Evolutionary conservation across 2,113 vertebrate species (phyloP).

Genomic region (Carassius auratus): DNA sequence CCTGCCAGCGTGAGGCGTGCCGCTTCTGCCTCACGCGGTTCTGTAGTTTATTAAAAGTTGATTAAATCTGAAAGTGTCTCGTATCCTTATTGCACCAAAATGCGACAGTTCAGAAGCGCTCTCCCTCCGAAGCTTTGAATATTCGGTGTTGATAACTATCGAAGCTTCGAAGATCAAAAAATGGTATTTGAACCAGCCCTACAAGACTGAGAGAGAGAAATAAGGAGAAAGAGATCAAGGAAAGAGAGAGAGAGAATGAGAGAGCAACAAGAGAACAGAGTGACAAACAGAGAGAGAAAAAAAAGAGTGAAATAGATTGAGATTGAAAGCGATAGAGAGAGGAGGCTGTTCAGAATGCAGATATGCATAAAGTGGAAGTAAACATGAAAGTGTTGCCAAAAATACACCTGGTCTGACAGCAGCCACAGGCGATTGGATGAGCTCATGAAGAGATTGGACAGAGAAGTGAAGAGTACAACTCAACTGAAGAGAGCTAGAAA

Average conservation of each 20-base stretch:
- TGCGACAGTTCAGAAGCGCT: too few relatives aligned
- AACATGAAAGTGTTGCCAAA: constrained; percentile 15
- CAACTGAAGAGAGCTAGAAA: constrained; percentile 1
- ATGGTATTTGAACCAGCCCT: too few relatives aligned
- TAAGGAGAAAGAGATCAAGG: neutral
- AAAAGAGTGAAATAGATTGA: neutral
- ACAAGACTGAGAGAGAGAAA: neutral
- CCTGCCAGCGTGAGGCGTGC: too few relatives aligned
- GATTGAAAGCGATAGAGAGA: neutral
- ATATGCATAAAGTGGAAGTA: neutral
- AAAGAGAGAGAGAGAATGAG: neutral
- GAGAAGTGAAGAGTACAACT: neutral
- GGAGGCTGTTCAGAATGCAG: neutral
- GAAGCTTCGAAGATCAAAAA: too few relatives aligned
- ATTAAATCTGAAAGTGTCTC: too few relatives aligned
- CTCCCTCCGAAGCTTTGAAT: too few relatives aligned
- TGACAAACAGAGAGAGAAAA: neutral
- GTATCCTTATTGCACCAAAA: too few relatives aligned
- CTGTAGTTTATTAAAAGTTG: too few relatives aligned
- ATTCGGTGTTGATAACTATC: too few relatives aligned
- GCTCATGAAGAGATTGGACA: neutral
- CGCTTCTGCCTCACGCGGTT: too few relatives aligned
- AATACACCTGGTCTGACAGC: neutral
- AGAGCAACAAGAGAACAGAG: neutral
- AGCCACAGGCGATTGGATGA: neutral